Evolutionary conservation across 2,888 invertebrate genomes (phyloP).

Genomic region (Latrodectus hesperus): DNA sequence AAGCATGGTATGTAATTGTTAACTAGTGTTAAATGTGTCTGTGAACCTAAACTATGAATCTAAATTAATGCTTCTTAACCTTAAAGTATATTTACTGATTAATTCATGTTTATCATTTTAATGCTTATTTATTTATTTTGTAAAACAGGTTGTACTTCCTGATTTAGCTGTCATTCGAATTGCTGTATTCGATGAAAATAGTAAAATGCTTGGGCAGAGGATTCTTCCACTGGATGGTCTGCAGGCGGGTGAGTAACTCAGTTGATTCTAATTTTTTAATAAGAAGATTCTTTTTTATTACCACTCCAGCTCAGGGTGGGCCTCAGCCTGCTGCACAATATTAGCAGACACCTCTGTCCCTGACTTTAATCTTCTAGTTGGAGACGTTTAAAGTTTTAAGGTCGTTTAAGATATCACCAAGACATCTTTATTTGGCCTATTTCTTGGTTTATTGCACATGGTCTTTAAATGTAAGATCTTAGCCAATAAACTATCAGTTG

Average conservation of each 20-base stretch:
- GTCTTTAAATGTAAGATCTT: too few relatives aligned
- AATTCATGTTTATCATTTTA: not conserved
- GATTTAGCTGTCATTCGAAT: slow-evolving; percentile 97
- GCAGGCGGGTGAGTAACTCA: slow-evolving; percentile 81
- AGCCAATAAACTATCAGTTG: too few relatives aligned
- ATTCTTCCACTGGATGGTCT: slow-evolving; percentile 98
- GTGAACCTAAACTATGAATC: too few relatives aligned
- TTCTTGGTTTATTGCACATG: too few relatives aligned
- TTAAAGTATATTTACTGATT: too few relatives aligned
- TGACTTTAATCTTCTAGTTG: not conserved
- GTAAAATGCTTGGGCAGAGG: slow-evolving; percentile 95
- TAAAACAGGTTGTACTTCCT: slow-evolving; percentile 89
- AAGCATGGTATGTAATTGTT: too few relatives aligned
- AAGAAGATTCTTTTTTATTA: not conserved
- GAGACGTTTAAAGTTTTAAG: not conserved
- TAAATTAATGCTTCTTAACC: too few relatives aligned
- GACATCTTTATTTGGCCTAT: too few relatives aligned
- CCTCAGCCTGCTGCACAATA: not conserved
- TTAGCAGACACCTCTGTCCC: not conserved
- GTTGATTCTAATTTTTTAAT: not conserved
- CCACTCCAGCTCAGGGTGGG: not conserved
- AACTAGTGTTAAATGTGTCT: too few relatives aligned
- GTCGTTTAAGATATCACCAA: too few relatives aligned
- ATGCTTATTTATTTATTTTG: not conserved
- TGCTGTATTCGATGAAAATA: slow-evolving; percentile 98